Percentiles rank a stretch among this genome's conserved stretches.
Evolutionary conservation across 1,140 invertebrate genomes (phyloP).

Genomic region (Magallana ariakensis): DNA sequence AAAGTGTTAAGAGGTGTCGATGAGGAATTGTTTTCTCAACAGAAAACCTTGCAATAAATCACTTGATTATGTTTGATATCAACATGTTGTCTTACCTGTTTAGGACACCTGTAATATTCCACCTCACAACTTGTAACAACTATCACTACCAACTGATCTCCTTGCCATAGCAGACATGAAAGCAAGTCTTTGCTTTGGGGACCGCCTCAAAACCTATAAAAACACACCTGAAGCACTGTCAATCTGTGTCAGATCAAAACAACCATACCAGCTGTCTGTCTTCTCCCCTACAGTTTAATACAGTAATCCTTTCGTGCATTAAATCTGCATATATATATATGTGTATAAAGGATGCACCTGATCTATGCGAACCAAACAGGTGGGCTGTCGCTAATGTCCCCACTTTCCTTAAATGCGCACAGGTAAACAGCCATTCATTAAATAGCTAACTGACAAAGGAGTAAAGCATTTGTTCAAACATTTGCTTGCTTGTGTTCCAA

Average conservation of each 20-base stretch:
- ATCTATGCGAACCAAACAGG: neutral
- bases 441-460: neutral
- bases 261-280: neutral
- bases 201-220: constrained; percentile 3
- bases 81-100: neutral
- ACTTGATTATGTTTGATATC: neutral
- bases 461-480: neutral
- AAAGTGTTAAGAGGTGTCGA: too few relatives aligned
- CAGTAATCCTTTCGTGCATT: too few relatives aligned
- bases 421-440: constrained; percentile 18
- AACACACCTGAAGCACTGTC: neutral
- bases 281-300: too few relatives aligned
- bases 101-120: neutral
- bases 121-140: neutral
- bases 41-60: neutral
- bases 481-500: neutral
- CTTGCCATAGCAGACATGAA: neutral
- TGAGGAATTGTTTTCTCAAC: neutral
- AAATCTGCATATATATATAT: too few relatives aligned
- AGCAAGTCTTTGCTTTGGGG: neutral
- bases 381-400: neutral
- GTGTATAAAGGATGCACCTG: neutral
- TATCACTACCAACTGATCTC: neutral
- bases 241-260: neutral
- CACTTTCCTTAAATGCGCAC: neutral